Base-by-base conservation (phyloP, 1,140 invertebrate genomes). In the Drosophila azteca region DNA sequence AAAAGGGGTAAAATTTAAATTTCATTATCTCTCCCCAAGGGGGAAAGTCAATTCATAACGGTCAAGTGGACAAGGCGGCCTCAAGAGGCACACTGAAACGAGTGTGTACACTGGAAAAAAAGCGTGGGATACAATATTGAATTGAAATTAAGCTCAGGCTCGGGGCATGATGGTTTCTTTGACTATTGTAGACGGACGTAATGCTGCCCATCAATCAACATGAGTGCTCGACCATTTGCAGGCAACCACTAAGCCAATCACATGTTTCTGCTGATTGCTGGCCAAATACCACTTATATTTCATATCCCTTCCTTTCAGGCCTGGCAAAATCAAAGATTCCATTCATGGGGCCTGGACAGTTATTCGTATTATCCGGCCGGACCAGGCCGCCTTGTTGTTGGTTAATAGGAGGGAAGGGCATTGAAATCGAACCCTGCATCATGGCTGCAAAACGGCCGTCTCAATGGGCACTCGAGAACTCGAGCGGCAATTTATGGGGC, bases 401-500 rank as follows among this genome's bases (percentile, higher is more conserved):
- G 60, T 53, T 59, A 59, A 79, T 66, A 52, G 45, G 49, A 35
- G 1, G 17, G 17, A 20, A 20, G 46, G 35, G 58, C 78, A 71
- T 78, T 78, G 74, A 65, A 69, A 76, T 62, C 48, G 20, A 58
- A 44, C 31, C 64, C 54, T 50, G 51, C 31, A 35, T 35, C 31
- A 11, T 9, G 31, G 1, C 31, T 35, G 31, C 31, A 61, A 65
- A 70, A 60, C 52, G 66, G 48, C 22, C n/a, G 44, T 48, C 48
- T 62, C 61, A 35, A 49, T 43, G 48, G 41, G 45, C 60, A 77
- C 72, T 72, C 46, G 35, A 62, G 59, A 75, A 48, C 39, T 57
- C 35, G 49, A 50, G 29, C 60, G 46, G 35, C 75, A 61, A 67
- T 82, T 82, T 84, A 83, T 79, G 70, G 79, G 61, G 9, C 29